Base-by-base conservation (phyloP, 2,888 invertebrate species). In the Ditylenchus weischeri region DNA sequence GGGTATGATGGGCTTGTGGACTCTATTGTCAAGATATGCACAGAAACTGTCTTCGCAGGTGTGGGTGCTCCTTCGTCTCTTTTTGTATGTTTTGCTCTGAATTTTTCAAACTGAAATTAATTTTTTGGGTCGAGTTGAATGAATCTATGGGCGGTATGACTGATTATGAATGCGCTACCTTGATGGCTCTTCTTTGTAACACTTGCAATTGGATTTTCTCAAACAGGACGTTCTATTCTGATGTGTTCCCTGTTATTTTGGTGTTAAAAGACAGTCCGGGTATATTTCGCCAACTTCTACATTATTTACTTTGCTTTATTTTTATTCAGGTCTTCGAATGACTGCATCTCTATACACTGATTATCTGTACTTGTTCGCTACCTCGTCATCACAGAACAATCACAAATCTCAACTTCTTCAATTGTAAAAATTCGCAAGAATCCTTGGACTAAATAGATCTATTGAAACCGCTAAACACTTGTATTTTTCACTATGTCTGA, bases 11-110 rank as follows among this genome's bases (percentile, higher is more conserved):
- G n/a, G 13, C 47, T 64, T 10, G 47, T 47, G 49, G 50, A 65
- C 19, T 19, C 38, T 18, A 35, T 66, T 36, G 19, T 49, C n/a
- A 10, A 47, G 15, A 62, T 62, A n/a, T 66, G 66, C 35, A 35
- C 66, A 1, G 62, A 66, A 65, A 62, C 66, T n/a, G 21, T 66
- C 23, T 66, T 66, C 57, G 48, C 54, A 7, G 62, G 51, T 38
- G 38, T 62, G 13, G 19, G 18, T 19, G 54, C 64, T 3, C 62
- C 62, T n/a, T 66, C 62, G 15, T 29, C 64, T 47, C 57, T 66
- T 54, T 65, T 66, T 51, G 64, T 64, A 38, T 10, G 54, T 51
- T 5, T 64, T 3, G 10, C 50, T 50, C 8, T 29, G 23, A 19
- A 21, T 48, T 13, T 49, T 23, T 10, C 13, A 11, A 54, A 23